Evolutionary conservation across 2,797 vertebrate genomes (phyloP), one percentile per base, ranked within the genome.

Genomic region (Falco biarmicus): DNA sequence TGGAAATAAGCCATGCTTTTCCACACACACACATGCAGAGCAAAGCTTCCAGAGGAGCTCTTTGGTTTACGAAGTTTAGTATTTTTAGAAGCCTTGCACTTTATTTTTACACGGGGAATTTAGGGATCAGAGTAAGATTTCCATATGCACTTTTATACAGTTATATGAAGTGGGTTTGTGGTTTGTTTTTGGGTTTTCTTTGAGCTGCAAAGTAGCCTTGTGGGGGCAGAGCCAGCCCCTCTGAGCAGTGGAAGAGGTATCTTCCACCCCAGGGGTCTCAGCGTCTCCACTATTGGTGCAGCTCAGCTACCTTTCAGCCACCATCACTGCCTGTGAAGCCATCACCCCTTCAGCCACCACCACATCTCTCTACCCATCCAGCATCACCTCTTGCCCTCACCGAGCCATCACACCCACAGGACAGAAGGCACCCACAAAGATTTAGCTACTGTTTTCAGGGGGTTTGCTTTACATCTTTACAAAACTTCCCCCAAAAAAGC

Each of bases 381-480:
- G 26, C 59, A 16, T 7, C 4, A 26, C 2, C 4, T 9, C 50
- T 69, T 26, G 43, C 37, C 37, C 26, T 22, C 5, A 0, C 59
- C 51, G 0, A 15, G 24, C 39, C 17, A 3, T 70, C 1, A 1
- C n/a, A 24, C 13, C 15, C 43, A 7, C 41, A 2, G 3, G 4
- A 41, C 63, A 37, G 59, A 11, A 25, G 47, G 28, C 54, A 47
- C 26, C 31, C 61, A 24, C 1, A 0, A 32, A 54, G 20, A 2
- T 26, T 60, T 22, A 43, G 26, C 34, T 39, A 29, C 14, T 1
- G 8, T 13, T 32, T 18, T 18, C 4, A 19, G 7, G 5, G 1
- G 24, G 61, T 22, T 70, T 3, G 4, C 13, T 34, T 25, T 87
- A 7, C 1, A 4, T 29, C 26, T 68, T 60, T 12, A 56, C 4